Evolutionary conservation across 2,797 vertebrate genomes (phyloP).

Genomic region (Atherinosoma microstoma): DNA sequence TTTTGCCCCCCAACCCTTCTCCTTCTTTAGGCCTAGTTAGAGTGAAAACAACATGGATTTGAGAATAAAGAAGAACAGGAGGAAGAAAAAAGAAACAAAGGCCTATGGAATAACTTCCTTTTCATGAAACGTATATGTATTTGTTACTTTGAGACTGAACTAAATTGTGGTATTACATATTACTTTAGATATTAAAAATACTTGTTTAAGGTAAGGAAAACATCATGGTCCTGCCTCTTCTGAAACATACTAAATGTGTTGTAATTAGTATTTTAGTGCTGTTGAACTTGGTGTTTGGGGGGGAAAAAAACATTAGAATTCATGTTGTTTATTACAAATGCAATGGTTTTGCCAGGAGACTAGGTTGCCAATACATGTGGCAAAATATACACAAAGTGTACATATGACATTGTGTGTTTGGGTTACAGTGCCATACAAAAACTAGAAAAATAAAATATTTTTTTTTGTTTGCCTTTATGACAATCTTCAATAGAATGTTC

Average conservation of each 20-base stretch:
- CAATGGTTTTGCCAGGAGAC: too few relatives aligned
- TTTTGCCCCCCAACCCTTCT: conserved; percentile 27
- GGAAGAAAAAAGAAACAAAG: conserved; percentile 34
- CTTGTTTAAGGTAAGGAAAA: background rate
- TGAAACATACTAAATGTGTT: background rate
- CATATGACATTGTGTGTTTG: background rate
- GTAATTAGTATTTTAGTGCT: too few relatives aligned
- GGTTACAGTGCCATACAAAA: background rate
- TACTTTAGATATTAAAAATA: background rate
- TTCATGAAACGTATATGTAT: conserved; percentile 56
- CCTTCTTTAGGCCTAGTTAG: conserved; percentile 34
- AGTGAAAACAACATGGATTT: background rate
- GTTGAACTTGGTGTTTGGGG: too few relatives aligned
- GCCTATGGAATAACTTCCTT: conserved; percentile 58
- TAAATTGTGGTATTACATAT: background rate
- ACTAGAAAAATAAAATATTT: too few relatives aligned
- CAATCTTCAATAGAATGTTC: too few relatives aligned
- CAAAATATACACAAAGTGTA: too few relatives aligned
- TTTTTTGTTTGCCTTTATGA: too few relatives aligned
- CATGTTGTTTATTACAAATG: too few relatives aligned
- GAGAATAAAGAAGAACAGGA: too few relatives aligned
- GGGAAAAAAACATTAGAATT: too few relatives aligned
- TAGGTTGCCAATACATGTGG: background rate
- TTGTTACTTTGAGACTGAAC: conserved; percentile 33
- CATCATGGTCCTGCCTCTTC: background rate